Base-by-base conservation (phyloP, 2,888 invertebrate species). In the Rosalia funebris region DNA sequence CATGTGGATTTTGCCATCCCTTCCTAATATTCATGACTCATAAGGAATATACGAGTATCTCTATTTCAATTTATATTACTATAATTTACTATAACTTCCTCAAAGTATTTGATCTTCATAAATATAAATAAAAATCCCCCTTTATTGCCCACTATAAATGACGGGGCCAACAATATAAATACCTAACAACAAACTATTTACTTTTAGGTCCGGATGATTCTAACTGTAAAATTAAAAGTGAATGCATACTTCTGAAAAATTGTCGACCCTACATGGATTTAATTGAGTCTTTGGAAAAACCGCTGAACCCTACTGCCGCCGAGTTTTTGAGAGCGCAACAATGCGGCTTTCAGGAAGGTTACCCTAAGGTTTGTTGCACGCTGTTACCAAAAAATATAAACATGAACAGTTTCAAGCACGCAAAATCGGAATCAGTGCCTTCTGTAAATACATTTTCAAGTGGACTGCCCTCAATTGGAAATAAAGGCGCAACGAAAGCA, bases 351-450 rank as follows among this genome's bases (percentile, higher is more conserved):
- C 37, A 62, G 2, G 52, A 65, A 1, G 67, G 58, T 1, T 62
- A 59, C 36, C 71, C 70, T 14, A 70, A 69, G 54, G 75, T 76
- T 0, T 77, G 75, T 60, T 76, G 75, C 65, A 62, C 62, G 9
- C 39, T 44, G 9, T 44, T 69, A n/a, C 67, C 68, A 20, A 57
- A 46, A 34, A n/a, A n/a, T n/a, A n/a, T n/a, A n/a, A 47, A 60
- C 11, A 17, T 65, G 7, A 17, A 31, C 12, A 34, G 42, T 11
- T 36, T 53, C 15, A 57, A 56, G 41, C 34, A 48, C 16, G 19
- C 52, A 4, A 44, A 37, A 54, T 17, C 47, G 14, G 39, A 46
- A n/a, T 47, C 46, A n/a, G 31, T 36, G 16, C 17, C 55, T n/a
- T 41, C 5, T 4, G 12, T 56, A 3, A 60, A 46, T 16, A 25